A percentile compares a stretch with the other conserved stretches of the same genome.
These are phyloP conservation scores for Cryptus viduatorius DNA, from an alignment of 2,888 invertebrate species.

Conservation along the genomic window DNA sequence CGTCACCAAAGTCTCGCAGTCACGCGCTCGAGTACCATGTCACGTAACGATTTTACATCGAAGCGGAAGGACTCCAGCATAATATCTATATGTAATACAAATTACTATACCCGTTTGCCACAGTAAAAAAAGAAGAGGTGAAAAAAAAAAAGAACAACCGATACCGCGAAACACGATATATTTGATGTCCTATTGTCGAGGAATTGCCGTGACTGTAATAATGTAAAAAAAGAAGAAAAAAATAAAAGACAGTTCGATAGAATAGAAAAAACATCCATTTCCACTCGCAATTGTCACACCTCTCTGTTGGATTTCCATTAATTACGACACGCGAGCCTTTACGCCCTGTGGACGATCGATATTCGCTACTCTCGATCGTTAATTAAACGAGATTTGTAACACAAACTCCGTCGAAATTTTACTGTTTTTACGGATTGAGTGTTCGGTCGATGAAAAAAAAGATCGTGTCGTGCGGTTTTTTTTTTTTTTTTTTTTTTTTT, in stretches of 20 bases:
- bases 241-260: not conserved
- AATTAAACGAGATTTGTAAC: not conserved
- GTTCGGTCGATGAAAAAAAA: no score
- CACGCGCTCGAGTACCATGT: conserved; percentile 8
- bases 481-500: no score
- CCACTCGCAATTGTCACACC: conserved; percentile 16
- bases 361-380: conserved; percentile 14
- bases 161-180: conserved; percentile 14
- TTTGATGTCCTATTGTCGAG: not conserved
- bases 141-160: not conserved
- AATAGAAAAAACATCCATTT: not conserved
- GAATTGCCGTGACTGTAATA: not conserved
- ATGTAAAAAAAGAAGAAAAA: not conserved
- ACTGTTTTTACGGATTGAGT: no score
- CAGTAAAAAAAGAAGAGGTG: not conserved
- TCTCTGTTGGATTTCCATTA: conserved; percentile 11
- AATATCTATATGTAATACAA: conserved; percentile 1
- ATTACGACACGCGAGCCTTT: conserved; percentile 18
- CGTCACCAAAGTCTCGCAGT: conserved; percentile 11
- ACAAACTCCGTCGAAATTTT: no score
- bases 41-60: conserved; percentile 31
- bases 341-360: conserved; percentile 18
- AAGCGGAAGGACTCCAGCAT: not conserved
- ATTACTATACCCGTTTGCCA: conserved; percentile 1
- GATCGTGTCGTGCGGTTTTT: no score